Evolutionary conservation across 2,888 invertebrate species (phyloP).

Genomic region (Drosophila setosimentum): DNA sequence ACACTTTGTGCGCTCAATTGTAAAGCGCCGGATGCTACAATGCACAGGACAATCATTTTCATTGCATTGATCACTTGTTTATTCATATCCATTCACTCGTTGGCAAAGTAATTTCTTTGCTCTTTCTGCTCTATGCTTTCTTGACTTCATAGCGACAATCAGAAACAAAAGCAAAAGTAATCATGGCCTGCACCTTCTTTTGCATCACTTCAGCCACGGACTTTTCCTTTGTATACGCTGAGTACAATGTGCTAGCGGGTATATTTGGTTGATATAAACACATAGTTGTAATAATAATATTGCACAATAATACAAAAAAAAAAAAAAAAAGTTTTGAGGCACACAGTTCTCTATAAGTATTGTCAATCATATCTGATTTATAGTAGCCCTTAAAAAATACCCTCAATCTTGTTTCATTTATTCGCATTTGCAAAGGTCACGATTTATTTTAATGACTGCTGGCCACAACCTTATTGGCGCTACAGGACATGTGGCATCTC

Average conservation of each 20-base stretch:
- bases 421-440: background rate
- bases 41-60: slow-evolving; percentile 75
- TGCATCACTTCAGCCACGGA: slow-evolving; percentile 23
- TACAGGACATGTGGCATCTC: slow-evolving; percentile 51
- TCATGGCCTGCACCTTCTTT: slow-evolving; percentile 63
- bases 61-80: slow-evolving; percentile 83
- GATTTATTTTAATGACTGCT: slow-evolving; percentile 15
- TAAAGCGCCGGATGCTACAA: slow-evolving; percentile 66
- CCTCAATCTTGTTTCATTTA: slow-evolving; percentile 24
- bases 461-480: slow-evolving; percentile 24
- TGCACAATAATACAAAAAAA: background rate
- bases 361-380: background rate
- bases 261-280: background rate
- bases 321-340: background rate
- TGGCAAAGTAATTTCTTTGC: slow-evolving; percentile 83
- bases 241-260: slow-evolving; percentile 1
- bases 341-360: background rate
- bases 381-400: background rate
- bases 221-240: slow-evolving; percentile 43
- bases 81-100: slow-evolving; percentile 83
- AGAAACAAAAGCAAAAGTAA: slow-evolving; percentile 74
- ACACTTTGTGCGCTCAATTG: slow-evolving; percentile 75
- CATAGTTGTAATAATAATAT: background rate
- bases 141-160: slow-evolving; percentile 61
- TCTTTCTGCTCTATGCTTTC: slow-evolving; percentile 62